Conservation (phyloP, 2,113 vertebrate species). For the Phylloscopus whistleri region DNA sequence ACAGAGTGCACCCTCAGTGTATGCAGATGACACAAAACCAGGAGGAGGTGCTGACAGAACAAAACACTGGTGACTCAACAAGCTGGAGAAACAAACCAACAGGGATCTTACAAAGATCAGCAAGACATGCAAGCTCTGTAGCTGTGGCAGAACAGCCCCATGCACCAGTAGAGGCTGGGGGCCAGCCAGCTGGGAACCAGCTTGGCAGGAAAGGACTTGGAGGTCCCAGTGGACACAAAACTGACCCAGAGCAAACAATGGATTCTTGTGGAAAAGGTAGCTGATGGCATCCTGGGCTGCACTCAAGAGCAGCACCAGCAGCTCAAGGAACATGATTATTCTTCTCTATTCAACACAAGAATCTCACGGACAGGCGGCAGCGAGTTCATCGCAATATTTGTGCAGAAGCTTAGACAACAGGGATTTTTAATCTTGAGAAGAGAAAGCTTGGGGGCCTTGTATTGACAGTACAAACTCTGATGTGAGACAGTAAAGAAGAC, state of each 20-base stretch:
- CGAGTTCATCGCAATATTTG: accelerated
- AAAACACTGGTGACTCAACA: neutral
- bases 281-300: neutral
- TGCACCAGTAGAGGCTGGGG: neutral
- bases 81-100: neutral
- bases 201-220: neutral
- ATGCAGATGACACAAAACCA: neutral
- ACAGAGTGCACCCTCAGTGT: neutral
- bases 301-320: neutral
- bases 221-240: neutral
- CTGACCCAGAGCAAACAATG: neutral
- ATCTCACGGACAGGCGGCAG: accelerated
- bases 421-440: neutral
- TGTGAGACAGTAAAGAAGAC: neutral
- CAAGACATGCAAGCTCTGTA: neutral
- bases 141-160: neutral
- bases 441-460: neutral
- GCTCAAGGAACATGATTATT: neutral
- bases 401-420: neutral
- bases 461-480: neutral
- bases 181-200: neutral
- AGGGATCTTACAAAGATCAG: accelerated
- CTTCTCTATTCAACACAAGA: neutral
- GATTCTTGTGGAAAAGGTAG: neutral
- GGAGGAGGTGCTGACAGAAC: neutral